Conservation (phyloP, 2,888 invertebrate genomes). For the Doris montereyensis region DNA sequence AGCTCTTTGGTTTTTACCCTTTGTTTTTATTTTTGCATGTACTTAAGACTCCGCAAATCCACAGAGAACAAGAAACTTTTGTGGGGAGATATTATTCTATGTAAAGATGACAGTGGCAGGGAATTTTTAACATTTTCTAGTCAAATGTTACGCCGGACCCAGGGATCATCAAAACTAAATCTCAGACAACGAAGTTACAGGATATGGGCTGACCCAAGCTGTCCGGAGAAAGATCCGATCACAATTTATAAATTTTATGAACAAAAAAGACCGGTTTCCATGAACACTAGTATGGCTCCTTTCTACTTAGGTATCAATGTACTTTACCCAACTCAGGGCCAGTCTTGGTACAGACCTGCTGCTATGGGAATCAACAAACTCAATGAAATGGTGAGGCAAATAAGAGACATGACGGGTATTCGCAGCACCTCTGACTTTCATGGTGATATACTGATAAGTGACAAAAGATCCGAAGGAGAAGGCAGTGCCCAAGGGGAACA, state of each 20-base stretch:
- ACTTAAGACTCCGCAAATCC: constrained; percentile 60
- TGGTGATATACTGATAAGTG: constrained; percentile 7
- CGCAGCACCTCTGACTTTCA: constrained; percentile 37
- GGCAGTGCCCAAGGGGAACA: not conserved
- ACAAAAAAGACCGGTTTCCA: constrained; percentile 54
- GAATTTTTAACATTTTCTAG: constrained; percentile 58
- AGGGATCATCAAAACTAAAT: constrained; percentile 42
- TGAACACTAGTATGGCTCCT: constrained; percentile 59
- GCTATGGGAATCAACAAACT: constrained; percentile 66
- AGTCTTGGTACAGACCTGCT: constrained; percentile 60
- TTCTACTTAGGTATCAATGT: constrained; percentile 62
- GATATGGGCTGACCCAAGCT: constrained; percentile 51
- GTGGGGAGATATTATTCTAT: constrained; percentile 63
- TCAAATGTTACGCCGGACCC: constrained; percentile 46
- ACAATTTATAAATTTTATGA: constrained; percentile 61
- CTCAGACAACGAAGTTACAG: constrained; percentile 44
- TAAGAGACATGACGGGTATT: constrained; percentile 60
- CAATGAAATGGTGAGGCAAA: constrained; percentile 63
- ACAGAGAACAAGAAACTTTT: constrained; percentile 63
- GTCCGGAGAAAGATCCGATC: constrained; percentile 58
- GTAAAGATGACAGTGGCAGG: constrained; percentile 49
- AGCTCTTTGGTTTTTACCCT: constrained; percentile 61
- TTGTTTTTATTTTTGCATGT: constrained; percentile 60
- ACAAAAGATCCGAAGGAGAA: constrained; percentile 15
- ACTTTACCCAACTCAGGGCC: constrained; percentile 52